A percentile compares a stretch with the other conserved stretches of the same genome.
Conservation (phyloP, 1,140 invertebrate species). For the Drosophila erecta region DNA sequence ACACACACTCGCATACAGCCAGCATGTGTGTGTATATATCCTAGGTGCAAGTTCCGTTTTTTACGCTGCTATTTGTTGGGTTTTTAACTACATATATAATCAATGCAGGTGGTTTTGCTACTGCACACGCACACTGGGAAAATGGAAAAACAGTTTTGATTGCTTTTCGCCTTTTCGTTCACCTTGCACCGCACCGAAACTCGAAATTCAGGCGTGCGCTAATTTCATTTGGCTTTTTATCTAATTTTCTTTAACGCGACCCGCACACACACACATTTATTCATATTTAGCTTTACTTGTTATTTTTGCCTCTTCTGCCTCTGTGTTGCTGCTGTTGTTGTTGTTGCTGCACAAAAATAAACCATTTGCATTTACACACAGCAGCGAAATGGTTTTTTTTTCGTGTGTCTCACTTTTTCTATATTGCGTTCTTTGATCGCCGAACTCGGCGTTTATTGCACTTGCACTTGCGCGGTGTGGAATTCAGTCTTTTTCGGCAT, state of each 20-base stretch:
- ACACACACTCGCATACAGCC: conserved; percentile 7
- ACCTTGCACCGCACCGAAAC: conserved; percentile 72
- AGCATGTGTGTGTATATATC: conserved; percentile 44
- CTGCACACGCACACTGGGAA: conserved; percentile 65
- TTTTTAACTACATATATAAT: conserved; percentile 50
- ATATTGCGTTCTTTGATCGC: conserved; percentile 27
- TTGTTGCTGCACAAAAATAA: conserved; percentile 66
- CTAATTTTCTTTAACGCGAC: conserved; percentile 69
- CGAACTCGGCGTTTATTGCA: conserved; percentile 55
- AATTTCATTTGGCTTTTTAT: conserved; percentile 77
- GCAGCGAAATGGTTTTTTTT: conserved; percentile 39
- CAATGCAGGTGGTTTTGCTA: conserved; percentile 73
- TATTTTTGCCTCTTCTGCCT: conserved; percentile 31
- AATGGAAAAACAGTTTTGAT: conserved; percentile 71
- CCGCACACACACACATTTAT: conserved; percentile 63
- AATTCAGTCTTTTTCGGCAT: conserved; percentile 62
- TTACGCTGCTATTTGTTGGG: conserved; percentile 3
- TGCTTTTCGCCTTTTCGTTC: conserved; percentile 62
- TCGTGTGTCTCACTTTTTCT: conserved; percentile 24
- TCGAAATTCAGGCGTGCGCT: conserved; percentile 80
- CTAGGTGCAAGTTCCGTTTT: conserved; percentile 54
- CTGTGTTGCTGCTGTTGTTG: conserved; percentile 35
- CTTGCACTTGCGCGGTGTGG: conserved; percentile 52
- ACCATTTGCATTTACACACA: conserved; percentile 67
- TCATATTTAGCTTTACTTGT: conserved; percentile 56